A percentile compares a stretch with the other conserved stretches of the same genome.
phyloP scores from a whole-genome alignment of 64 coral and sea anemone genomes.

The Astreopora myriophthalma region DNA sequence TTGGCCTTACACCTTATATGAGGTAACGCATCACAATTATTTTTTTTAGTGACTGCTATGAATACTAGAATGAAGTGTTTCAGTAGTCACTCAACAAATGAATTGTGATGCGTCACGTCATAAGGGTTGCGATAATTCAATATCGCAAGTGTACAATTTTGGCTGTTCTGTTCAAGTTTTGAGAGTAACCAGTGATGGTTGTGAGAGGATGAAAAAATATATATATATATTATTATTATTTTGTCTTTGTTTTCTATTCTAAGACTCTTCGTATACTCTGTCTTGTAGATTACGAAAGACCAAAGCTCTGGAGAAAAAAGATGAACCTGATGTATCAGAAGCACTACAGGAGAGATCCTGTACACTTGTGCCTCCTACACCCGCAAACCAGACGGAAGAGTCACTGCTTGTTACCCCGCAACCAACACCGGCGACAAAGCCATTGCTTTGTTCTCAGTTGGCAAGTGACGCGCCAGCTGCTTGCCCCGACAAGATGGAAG shows the following conservation, averaged over 20 bases:
- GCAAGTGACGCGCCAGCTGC: neutral
- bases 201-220: no score
- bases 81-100: no score
- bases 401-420: neutral
- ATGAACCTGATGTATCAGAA: constrained; percentile 15
- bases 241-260: neutral
- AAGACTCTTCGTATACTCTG: neutral
- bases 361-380: constrained; percentile 31
- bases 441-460: neutral
- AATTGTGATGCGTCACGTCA: no score
- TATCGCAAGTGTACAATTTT: no score
- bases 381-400: neutral
- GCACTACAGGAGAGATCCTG: constrained; percentile 62
- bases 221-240: no score
- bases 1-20: no score
- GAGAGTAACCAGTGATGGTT: no score
- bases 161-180: no score
- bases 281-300: neutral
- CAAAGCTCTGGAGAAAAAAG: neutral
- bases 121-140: no score
- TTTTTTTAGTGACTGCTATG: no score
- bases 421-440: neutral
- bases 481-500: constrained; percentile 26
- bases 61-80: no score
- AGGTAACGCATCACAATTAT: no score